Evolutionary conservation across 1,140 invertebrate species (phyloP), one percentile per base, ranked within the genome.

Genomic region (Metaphire vulgaris): DNA sequence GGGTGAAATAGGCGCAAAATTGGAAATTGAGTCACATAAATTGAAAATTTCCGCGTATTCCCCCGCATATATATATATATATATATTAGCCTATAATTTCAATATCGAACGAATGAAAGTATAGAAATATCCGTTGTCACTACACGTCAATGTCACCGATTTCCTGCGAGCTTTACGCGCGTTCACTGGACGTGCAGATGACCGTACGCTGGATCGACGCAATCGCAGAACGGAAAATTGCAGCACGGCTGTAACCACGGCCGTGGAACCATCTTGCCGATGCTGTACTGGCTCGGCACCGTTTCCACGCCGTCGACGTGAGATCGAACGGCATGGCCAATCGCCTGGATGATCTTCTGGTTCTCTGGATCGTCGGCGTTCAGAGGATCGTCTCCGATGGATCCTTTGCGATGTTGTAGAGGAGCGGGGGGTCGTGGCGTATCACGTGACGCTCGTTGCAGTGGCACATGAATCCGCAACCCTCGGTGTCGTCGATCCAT

Each of bases 221-320:
- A 83, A 6, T 73, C 33, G 68, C 81, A 83, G 30, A 15, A 73
- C 16, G 81, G 82, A 77, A 81, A 81, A 33, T 80, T 81, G 33
- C 82, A 82, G 79, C 82, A 84, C 6, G 82, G 80, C 71, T 84
- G 83, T 29, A 83, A 74, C 82, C 82, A 81, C 21, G 84, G 82
- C 66, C 80, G 81, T 81, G 84, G 85, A 26, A 84, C 31, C 14
- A 82, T 2, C 68, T 83, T 85, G 2, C 1, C 30, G 30, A 81
- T 79, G 66, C 77, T 76, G 75, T 84, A 81, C 77, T 83, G 81
- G 65, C 32, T 76, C 2, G 56, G 30, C n/a, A 28, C 30, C 1
- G 16, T 2, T 28, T 72, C 66, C 67, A 76, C 56, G 2, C 66
- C 32, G 16, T 41, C 28, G 31, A 21, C 26, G 31, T 70, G 68